A percentile compares a stretch with the other conserved stretches of the same genome.
Evolutionary conservation across 2,797 vertebrate species (phyloP).

Genomic region (Lutjanus argentimaculatus): DNA sequence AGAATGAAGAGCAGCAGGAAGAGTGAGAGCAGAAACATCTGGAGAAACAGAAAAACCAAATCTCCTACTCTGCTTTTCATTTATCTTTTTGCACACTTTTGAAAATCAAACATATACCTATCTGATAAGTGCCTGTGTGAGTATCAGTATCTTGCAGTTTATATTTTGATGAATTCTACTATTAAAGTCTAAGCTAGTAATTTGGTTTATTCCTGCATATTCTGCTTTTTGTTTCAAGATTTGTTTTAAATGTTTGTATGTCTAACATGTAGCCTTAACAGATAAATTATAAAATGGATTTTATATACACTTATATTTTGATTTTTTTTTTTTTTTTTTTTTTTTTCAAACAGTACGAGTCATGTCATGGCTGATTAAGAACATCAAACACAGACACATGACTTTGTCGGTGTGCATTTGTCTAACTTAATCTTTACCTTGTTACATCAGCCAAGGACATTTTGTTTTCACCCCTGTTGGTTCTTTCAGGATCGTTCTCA

Average conservation of each 20-base stretch:
- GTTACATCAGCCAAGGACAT: constrained; percentile 42
- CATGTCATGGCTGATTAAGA: constrained; percentile 24
- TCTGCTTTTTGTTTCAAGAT: constrained; percentile 45
- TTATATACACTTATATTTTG: constrained; percentile 45
- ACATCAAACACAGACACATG: constrained; percentile 26
- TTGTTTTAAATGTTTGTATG: constrained; percentile 35
- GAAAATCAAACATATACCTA: constrained; percentile 53
- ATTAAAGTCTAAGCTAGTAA: constrained; percentile 29
- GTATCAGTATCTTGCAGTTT: constrained; percentile 63
- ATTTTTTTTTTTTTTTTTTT: constrained; percentile 13
- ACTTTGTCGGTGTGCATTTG: constrained; percentile 32
- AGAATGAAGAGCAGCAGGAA: constrained; percentile 85
- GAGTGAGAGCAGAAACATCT: constrained; percentile 69
- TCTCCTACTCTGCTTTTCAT: constrained; percentile 57
- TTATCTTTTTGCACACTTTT: constrained; percentile 71
- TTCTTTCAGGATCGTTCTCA: constrained; percentile 28
- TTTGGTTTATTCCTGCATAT: constrained; percentile 52
- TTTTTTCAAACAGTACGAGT: constrained; percentile 1
- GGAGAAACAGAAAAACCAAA: constrained; percentile 61
- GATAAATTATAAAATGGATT: constrained; percentile 42
- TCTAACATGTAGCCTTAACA: constrained; percentile 53
- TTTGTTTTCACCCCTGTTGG: constrained; percentile 26
- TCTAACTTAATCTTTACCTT: constrained; percentile 37
- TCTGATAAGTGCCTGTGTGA: constrained; percentile 80
- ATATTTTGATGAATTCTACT: constrained; percentile 48